Percentiles rank a stretch among this genome's conserved stretches.
Conservation (phyloP, 2,888 invertebrate species). For the Ariolimax columbianus region DNA sequence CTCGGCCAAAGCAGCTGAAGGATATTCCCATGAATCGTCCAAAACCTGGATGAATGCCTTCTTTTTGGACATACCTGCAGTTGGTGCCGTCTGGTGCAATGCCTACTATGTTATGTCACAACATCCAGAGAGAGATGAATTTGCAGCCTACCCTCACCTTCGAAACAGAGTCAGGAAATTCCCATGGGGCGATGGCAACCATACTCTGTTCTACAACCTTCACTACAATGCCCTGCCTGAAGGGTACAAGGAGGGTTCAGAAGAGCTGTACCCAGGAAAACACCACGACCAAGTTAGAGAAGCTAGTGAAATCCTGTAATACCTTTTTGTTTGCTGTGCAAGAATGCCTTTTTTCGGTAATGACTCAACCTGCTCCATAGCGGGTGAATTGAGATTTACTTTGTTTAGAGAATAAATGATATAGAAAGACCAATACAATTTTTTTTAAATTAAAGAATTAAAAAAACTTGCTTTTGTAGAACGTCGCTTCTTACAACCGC, state of each 20-base stretch:
- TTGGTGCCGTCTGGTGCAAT: slow-evolving; percentile 79
- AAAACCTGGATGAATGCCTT: slow-evolving; percentile 48
- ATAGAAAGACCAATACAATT: too few relatives aligned
- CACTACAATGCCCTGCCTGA: slow-evolving; percentile 87
- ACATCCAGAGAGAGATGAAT: slow-evolving; percentile 83
- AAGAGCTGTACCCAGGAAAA: slow-evolving; percentile 27
- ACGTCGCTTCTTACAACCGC: too few relatives aligned
- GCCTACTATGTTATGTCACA: slow-evolving; percentile 82
- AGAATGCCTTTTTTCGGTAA: too few relatives aligned
- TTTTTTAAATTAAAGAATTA: too few relatives aligned
- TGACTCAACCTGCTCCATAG: too few relatives aligned
- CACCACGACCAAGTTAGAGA: neutral
- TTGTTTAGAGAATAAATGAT: too few relatives aligned
- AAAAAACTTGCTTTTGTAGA: too few relatives aligned
- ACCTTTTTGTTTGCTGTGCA: too few relatives aligned
- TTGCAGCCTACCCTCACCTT: slow-evolving; percentile 88
- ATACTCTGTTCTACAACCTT: slow-evolving; percentile 92
- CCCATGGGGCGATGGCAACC: slow-evolving; percentile 95
- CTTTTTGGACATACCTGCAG: slow-evolving; percentile 35
- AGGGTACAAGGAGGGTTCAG: slow-evolving; percentile 85
- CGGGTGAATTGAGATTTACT: too few relatives aligned
- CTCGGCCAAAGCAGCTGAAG: too few relatives aligned
- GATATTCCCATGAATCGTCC: slow-evolving; percentile 14
- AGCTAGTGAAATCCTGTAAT: too few relatives aligned
- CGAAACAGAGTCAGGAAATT: slow-evolving; percentile 87